Base-by-base conservation (phyloP, 2,113 vertebrate species). In the Paraplagusia blochii region DNA sequence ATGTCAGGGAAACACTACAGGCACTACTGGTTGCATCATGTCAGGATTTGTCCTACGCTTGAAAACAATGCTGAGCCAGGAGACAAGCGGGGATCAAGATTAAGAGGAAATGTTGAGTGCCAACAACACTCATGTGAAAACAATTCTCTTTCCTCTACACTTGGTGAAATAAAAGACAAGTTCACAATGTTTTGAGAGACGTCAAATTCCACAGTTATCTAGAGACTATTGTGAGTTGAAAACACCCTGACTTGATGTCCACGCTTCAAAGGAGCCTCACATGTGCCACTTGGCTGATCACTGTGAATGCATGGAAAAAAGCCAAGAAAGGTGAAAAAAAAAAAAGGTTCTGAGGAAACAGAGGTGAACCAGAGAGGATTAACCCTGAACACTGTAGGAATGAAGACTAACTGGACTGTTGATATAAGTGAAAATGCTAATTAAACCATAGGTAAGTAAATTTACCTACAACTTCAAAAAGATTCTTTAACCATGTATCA, bases 11-110 rank as follows among this genome's bases (percentile, higher is more conserved):
- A 44, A 29, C n/a, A 44, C 63, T 76, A 13, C 43, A 50, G 69
- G 54, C 9, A 52, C 76, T 76, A 71, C 67, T 82, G 72, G 82
- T 33, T 73, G 45, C 18, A 18, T 75, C 68, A 13, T 48, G 71
- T 67, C 44, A 58, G 63, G 60, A 75, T 75, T 59, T 72, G 54
- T 64, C 56, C 44, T n/a, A 58, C 54, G 65, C 46, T n/a, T 53
- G 66, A 47, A 66, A 68, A 61, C 61, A 56, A 51, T 51, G 70
- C 74, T 80, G 72, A 56, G 58, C 34, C 58, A 69, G 70, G 46
- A 75, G 45, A 72, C 62, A 39, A 39, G 15, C 22, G 1, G 13
- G 35, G 8, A 58, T 65, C 47, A 36, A 46, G 53, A 48, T 66
- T 72, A 22, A 72, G 38, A 33, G 48, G 38, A 34, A 8, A 9